Evolutionary conservation across 1,140 invertebrate genomes (phyloP), one percentile per base, ranked within the genome.

Genomic region (Asobara japonica): DNA sequence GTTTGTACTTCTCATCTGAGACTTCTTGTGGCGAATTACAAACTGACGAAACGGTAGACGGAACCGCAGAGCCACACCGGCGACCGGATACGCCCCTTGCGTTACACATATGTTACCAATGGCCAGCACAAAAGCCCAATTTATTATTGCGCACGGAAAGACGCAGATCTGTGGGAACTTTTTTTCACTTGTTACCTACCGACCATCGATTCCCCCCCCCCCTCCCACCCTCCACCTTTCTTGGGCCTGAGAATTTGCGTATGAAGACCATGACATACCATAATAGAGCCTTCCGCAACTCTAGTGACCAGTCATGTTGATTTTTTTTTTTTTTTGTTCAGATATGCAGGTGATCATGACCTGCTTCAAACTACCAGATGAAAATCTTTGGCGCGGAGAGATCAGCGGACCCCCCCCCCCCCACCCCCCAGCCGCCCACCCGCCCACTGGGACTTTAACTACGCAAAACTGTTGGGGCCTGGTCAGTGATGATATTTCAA

Each of bases 41-140:
- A 66, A 72, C 70, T 72, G 70, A 66, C 70, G 62, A 61, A 72
- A 72, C 48, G 62, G 64, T 66, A 66, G 62, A 66, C 16, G n/a
- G 70, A 64, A 72, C 70, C 70, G 70, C 70, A 72, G 45, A 72
- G 67, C 31, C 38, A 30, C 25, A 62, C n/a, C 60, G 60, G 60
- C n/a, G 64, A 72, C 70, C 70, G 70, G 70, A 72, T 72, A 72
- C 70, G 70, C 70, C 70, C 70, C 64, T 72, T 33, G 70, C 65
- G 70, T 72, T 72, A 72, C 70, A 72, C 70, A 72, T 66, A 72
- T 72, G 70, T 72, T 72, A 45, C 45, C 27, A 62, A 56, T 31
- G 16, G 11, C n/a, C 29, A 65, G 29, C 38, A 38, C 38, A 38
- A 66, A 45, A 60, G 3, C 41, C 56, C 69, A 56, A 66, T 64